Percentiles rank a stretch among this genome's conserved stretches.
These are phyloP conservation scores for Catostomus latipinnis DNA, from an alignment of 2,797 vertebrate species.

Conservation along the genomic window DNA sequence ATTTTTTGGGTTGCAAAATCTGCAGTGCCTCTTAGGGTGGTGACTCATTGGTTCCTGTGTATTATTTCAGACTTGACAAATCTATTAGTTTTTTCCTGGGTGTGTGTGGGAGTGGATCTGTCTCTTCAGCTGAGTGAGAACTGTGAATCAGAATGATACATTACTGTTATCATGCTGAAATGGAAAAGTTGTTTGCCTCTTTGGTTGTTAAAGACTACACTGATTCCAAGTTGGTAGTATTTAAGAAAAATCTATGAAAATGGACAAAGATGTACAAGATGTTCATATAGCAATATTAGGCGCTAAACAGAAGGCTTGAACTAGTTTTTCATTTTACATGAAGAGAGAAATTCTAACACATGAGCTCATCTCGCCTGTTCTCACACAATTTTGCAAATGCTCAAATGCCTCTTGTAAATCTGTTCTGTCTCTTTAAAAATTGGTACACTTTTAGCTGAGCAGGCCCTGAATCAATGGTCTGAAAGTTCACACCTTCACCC, in stretches of 20 bases:
- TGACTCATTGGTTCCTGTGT: constrained; percentile 41
- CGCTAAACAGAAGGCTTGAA: neutral
- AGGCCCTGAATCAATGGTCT: neutral
- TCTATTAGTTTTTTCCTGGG: constrained; percentile 1
- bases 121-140: constrained; percentile 19
- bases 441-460: neutral
- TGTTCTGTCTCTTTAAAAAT: neutral
- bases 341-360: no score
- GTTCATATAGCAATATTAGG: neutral
- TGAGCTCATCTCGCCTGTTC: no score
- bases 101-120: constrained; percentile 29
- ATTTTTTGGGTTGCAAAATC: constrained; percentile 14
- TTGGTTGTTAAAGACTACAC: neutral
- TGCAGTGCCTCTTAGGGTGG: neutral
- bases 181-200: neutral
- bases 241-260: neutral
- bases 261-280: neutral
- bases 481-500: neutral
- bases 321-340: neutral
- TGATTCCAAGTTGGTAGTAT: neutral
- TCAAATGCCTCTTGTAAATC: neutral
- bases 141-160: constrained; percentile 28
- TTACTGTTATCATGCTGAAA: neutral
- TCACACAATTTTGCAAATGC: no score
- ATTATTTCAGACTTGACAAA: neutral